Base-by-base conservation (phyloP, 2,113 vertebrate species). In the Benitochromis conjunctus region DNA sequence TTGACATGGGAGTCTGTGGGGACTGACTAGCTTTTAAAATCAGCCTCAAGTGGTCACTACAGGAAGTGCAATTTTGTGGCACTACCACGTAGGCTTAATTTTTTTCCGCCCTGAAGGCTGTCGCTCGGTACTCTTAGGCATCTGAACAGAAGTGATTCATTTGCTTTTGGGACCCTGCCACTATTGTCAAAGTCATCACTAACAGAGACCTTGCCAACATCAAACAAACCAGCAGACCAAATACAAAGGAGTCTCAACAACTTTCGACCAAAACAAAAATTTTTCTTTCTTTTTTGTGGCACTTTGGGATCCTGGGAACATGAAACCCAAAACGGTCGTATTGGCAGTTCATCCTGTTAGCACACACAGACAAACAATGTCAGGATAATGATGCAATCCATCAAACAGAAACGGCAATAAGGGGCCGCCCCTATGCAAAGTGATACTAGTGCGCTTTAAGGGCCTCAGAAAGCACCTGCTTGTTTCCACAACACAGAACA, bases 341-440 rank as follows among this genome's bases (percentile, higher is more conserved):
- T 87, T 92, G 92, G 93, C 88, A 89, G 77, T 91, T 89, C 79
- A 77, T 86, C 83, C 89, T 86, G 89, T 91, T 92, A 86, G 82
- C 80, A 3, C 82, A 83, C 84, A 80, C 54, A 81, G 79, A 81
- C 86, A 89, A 92, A 92, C 82, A 87, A 77, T 77, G 87, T 85
- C 41, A 29, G 77, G 74, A 69, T 90, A 92, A 93, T 92, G 91
- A 92, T 89, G 88, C 87, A 92, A 91, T 90, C 90, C 79, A 84
- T 93, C 92, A 92, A 93, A 80, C 57, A 58, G 69, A 76, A 84
- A 74, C 38, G 26, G 90, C 55, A 93, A 93, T 82, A 74, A 81
- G 51, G 57, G 66, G 43, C 85, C 83, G 92, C 91, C 93, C 92
- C 83, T 81, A 94, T 94, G 94, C 90, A 94, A 92, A 92, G 85